Evolutionary conservation across 2,888 invertebrate species (phyloP).

Genomic region (Saturnia pavonia): DNA sequence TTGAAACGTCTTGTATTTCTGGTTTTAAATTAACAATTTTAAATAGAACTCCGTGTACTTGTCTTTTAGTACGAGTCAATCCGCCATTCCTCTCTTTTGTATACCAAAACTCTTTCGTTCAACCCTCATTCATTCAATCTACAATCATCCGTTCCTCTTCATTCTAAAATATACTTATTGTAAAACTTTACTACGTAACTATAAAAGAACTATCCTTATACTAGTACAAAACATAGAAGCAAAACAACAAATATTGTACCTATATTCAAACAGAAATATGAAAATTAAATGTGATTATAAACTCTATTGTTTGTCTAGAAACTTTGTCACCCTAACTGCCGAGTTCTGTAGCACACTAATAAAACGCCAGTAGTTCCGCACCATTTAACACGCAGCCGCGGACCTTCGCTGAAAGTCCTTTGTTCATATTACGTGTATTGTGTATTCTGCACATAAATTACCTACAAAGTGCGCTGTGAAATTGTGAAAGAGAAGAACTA

Average conservation of each 20-base stretch:
- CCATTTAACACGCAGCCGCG: constrained; percentile 52
- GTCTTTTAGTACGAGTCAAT: too few species aligned
- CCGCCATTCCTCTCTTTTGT: too few species aligned
- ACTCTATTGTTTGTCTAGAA: not conserved
- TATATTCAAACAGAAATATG: not conserved
- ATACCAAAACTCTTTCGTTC: too few species aligned
- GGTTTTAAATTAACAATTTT: too few species aligned
- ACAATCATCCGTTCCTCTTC: too few species aligned
- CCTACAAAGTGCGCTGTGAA: constrained; percentile 19
- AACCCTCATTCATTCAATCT: too few species aligned
- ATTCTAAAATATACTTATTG: too few species aligned
- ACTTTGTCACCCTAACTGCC: constrained; percentile 12
- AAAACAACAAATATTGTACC: not conserved
- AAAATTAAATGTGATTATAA: not conserved
- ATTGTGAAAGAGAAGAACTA: constrained; percentile 9
- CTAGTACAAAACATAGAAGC: not conserved
- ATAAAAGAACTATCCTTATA: too few species aligned
- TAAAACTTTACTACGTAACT: too few species aligned
- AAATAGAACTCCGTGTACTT: too few species aligned
- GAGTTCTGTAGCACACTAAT: constrained; percentile 34
- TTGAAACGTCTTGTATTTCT: too few species aligned
- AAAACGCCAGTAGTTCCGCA: constrained; percentile 47
- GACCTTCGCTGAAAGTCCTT: constrained; percentile 34
- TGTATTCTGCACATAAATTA: constrained; percentile 32
- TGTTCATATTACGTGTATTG: constrained; percentile 39